Percentiles rank a stretch among this genome's conserved stretches.
Evolutionary conservation across 2,797 vertebrate genomes (phyloP).

Genomic region (Neopelma chrysocephalum): DNA sequence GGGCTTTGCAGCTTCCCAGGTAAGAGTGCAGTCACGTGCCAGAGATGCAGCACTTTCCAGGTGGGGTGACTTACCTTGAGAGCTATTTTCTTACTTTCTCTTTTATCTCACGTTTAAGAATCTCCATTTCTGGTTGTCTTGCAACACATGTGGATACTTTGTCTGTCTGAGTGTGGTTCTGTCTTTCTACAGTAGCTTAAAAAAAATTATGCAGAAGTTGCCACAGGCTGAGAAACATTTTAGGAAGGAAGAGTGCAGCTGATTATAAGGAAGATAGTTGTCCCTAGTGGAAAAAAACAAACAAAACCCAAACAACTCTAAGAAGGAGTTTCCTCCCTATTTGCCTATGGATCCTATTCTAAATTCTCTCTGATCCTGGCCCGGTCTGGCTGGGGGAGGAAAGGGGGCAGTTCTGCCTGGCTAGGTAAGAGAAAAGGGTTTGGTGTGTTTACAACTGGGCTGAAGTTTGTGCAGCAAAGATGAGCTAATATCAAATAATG

Average conservation of each 20-base stretch:
- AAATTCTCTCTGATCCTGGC: neutral
- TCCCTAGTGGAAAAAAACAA: neutral
- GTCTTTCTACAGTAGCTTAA: neutral
- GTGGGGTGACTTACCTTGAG: neutral
- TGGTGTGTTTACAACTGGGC: neutral
- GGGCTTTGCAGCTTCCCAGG: neutral
- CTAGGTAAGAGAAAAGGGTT: neutral
- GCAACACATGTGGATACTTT: accelerated
- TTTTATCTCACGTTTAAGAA: neutral
- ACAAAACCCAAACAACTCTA: accelerated
- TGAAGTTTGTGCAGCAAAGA: neutral
- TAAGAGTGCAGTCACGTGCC: accelerated
- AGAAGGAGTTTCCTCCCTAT: accelerated
- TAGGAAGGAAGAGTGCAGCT: neutral
- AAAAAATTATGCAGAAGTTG: neutral
- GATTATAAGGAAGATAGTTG: neutral
- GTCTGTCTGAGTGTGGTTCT: neutral
- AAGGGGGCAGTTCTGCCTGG: neutral
- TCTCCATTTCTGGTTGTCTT: neutral
- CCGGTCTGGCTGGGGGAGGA: accelerated
- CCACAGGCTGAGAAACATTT: neutral
- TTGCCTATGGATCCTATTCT: neutral
- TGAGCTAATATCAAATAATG: neutral
- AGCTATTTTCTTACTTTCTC: neutral
- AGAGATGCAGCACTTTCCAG: neutral